Evolutionary conservation across 2,888 invertebrate genomes (phyloP).

Genomic region (Brachypalpus laphriformis): DNA sequence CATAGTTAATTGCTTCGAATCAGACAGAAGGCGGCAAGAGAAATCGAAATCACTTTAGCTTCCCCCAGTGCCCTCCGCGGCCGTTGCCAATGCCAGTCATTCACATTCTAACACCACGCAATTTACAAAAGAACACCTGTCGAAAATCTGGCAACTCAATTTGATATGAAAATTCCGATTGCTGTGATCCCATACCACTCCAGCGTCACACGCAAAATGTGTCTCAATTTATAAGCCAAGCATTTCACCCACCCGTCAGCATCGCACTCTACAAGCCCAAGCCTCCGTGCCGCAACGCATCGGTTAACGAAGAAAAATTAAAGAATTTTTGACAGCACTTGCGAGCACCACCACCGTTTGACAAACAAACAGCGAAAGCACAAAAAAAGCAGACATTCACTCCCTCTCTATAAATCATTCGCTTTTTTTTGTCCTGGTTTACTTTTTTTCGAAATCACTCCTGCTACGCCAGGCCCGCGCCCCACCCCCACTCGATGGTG

Average conservation of each 20-base stretch:
- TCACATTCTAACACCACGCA: constrained; percentile 50
- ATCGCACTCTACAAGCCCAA: neutral
- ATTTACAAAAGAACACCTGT: constrained; percentile 71
- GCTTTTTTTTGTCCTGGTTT: constrained; percentile 16
- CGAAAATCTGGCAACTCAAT: constrained; percentile 73
- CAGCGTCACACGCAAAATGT: constrained; percentile 66
- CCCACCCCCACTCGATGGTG: constrained; percentile 9
- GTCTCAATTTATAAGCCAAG: constrained; percentile 72
- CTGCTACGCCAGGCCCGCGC: neutral
- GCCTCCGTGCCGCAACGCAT: constrained; percentile 2
- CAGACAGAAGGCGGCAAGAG: constrained; percentile 43
- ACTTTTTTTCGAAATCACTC: constrained; percentile 31
- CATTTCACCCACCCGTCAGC: constrained; percentile 43
- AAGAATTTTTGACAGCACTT: constrained; percentile 72
- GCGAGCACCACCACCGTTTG: constrained; percentile 49
- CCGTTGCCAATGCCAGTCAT: neutral
- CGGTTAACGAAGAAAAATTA: constrained; percentile 73
- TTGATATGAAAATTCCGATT: constrained; percentile 70
- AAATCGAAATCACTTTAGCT: constrained; percentile 51
- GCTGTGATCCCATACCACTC: constrained; percentile 35
- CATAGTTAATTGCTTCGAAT: constrained; percentile 62
- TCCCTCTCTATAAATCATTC: constrained; percentile 66
- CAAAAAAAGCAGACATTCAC: constrained; percentile 48
- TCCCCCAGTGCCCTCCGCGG: neutral
- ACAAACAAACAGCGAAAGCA: constrained; percentile 48